Percentiles rank a stretch among this genome's conserved stretches.
phyloP scores from a whole-genome alignment of 2,797 vertebrate genomes.

The Lutjanus campechanus region DNA sequence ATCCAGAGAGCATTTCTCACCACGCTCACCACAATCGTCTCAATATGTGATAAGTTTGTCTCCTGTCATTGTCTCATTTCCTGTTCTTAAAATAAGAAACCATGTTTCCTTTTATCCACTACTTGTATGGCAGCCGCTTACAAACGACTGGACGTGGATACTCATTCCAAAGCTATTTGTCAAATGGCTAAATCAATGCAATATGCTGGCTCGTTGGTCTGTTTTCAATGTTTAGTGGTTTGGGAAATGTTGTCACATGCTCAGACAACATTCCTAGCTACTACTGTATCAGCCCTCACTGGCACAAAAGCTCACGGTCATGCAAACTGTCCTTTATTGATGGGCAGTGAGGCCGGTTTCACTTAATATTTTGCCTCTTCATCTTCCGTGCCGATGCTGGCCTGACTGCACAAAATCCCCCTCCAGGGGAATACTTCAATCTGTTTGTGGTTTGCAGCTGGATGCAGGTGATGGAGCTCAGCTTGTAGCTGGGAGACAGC shows the following conservation, averaged over 20 bases:
- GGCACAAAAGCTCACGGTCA: slow-evolving; percentile 37
- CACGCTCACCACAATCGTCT: slow-evolving; percentile 59
- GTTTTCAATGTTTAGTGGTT: slow-evolving; percentile 79
- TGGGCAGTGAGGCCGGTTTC: slow-evolving; percentile 33
- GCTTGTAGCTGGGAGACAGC: slow-evolving; percentile 66
- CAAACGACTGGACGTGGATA: slow-evolving; percentile 63
- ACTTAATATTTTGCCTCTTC: slow-evolving; percentile 45
- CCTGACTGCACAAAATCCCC: slow-evolving; percentile 51
- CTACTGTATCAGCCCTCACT: slow-evolving; percentile 67
- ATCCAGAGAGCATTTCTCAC: slow-evolving; percentile 55
- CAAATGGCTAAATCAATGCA: slow-evolving; percentile 80
- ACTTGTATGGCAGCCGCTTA: slow-evolving; percentile 70
- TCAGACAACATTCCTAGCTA: slow-evolving; percentile 66
- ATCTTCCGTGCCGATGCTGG: slow-evolving; percentile 55
- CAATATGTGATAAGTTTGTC: slow-evolving; percentile 75
- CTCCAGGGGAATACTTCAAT: slow-evolving; percentile 63
- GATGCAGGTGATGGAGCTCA: slow-evolving; percentile 73
- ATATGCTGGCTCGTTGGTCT: slow-evolving; percentile 74
- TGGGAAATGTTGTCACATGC: slow-evolving; percentile 78
- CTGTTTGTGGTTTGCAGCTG: slow-evolving; percentile 77
- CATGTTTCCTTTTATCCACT: slow-evolving; percentile 67
- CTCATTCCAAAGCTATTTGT: slow-evolving; percentile 80
- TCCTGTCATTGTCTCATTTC: slow-evolving; percentile 81
- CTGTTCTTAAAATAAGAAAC: slow-evolving; percentile 72
- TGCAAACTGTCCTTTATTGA: slow-evolving; percentile 47